A percentile compares a stretch with the other conserved stretches of the same genome.
Conservation (phyloP, 2,888 invertebrate species). For the Tinea trinotella region DNA sequence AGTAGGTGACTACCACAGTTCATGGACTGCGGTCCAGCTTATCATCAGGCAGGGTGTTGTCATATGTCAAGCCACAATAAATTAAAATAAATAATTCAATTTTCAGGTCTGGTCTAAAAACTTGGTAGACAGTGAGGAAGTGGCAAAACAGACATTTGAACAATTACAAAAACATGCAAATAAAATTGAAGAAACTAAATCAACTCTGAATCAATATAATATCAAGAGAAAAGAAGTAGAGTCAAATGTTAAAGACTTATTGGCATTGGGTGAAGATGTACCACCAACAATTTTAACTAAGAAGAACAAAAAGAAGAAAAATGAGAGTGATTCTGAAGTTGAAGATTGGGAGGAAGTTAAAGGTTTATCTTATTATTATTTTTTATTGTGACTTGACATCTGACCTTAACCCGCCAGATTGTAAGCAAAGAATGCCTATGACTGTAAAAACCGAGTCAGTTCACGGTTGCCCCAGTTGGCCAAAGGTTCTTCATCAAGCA, state of each 20-base stretch:
- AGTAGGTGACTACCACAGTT: no score
- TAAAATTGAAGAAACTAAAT: conserved; percentile 74
- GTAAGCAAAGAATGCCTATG: no score
- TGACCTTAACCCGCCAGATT: no score
- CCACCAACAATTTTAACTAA: conserved; percentile 32
- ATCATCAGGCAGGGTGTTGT: no score
- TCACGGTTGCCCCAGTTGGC: no score
- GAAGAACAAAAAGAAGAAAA: conserved; percentile 37
- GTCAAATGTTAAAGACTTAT: conserved; percentile 74
- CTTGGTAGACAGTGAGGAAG: conserved; percentile 48
- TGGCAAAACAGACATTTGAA: conserved; percentile 63
- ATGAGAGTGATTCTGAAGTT: conserved; percentile 75
- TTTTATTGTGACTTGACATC: no score
- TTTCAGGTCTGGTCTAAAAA: conserved; percentile 52
- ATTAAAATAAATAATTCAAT: no score
- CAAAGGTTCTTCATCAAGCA: no score
- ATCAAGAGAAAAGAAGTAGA: conserved; percentile 33
- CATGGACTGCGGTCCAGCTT: no score
- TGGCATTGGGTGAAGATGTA: conserved; percentile 76
- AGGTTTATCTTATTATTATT: no score
- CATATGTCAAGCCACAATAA: no score
- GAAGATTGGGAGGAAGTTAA: conserved; percentile 85
- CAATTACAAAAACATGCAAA: conserved; percentile 73
- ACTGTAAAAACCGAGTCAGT: no score
- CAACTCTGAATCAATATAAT: conserved; percentile 64